Percentiles rank a stretch among this genome's conserved stretches.
phyloP scores from a whole-genome alignment of 1,140 invertebrate species.

The Teleopsis dalmanni region DNA sequence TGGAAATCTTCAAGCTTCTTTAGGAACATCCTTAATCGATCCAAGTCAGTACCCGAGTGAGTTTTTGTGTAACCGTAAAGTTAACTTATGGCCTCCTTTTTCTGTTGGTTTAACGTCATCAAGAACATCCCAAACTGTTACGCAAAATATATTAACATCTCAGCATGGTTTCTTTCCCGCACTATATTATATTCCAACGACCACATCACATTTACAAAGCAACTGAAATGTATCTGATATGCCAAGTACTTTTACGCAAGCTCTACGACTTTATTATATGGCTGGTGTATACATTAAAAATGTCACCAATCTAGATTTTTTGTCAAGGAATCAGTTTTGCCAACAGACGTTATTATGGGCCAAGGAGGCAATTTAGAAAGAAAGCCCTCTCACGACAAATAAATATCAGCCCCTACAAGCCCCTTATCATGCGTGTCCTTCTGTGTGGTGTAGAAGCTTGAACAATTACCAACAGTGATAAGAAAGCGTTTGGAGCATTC shows the following conservation, averaged over 20 bases:
- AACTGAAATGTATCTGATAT: slow-evolving; percentile 16
- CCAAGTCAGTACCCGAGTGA: background rate
- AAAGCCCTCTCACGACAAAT: no score
- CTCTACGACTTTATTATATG: slow-evolving; percentile 47
- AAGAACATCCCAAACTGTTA: slow-evolving; percentile 35
- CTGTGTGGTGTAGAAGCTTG: no score
- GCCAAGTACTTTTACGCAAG: slow-evolving; percentile 20
- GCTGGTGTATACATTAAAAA: no score
- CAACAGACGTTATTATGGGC: no score
- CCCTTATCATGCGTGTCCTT: no score
- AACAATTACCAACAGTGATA: no score
- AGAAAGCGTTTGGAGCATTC: no score
- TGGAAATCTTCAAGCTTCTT: slow-evolving; percentile 8
- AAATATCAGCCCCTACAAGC: no score
- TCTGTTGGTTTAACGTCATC: slow-evolving; percentile 47
- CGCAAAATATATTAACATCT: slow-evolving; percentile 29
- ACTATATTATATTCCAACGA: slow-evolving; percentile 54
- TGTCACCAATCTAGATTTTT: no score
- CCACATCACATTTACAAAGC: slow-evolving; percentile 5
- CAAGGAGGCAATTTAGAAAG: no score
- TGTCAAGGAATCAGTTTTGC: no score
- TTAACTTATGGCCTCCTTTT: slow-evolving; percentile 56
- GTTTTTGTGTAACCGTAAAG: slow-evolving; percentile 24
- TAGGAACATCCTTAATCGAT: slow-evolving; percentile 2
- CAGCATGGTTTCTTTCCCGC: slow-evolving; percentile 32